Conservation (phyloP, 2,888 invertebrate genomes). For the Troilus luridus region DNA sequence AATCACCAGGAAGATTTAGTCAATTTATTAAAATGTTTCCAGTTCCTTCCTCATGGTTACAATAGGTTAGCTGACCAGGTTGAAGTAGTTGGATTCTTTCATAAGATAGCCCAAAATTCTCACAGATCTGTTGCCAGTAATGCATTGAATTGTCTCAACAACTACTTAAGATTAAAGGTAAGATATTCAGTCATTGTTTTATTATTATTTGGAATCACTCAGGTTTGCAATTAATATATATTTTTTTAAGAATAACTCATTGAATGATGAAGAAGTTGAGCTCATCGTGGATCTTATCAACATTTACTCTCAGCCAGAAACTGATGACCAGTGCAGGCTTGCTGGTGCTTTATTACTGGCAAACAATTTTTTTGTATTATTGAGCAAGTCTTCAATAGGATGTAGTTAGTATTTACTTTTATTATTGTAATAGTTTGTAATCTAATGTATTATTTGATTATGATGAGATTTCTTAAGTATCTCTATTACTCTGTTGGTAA, state of each 20-base stretch:
- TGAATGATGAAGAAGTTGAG: slow-evolving; percentile 34
- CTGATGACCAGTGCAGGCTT: slow-evolving; percentile 58
- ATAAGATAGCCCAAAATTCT: slow-evolving; percentile 46
- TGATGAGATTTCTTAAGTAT: not conserved
- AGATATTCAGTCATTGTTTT: not conserved
- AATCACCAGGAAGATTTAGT: slow-evolving; percentile 59
- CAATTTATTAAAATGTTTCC: slow-evolving; percentile 66
- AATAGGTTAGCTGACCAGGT: slow-evolving; percentile 64
- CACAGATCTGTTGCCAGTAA: slow-evolving; percentile 47
- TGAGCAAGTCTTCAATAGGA: slow-evolving; percentile 28
- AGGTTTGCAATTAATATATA: not conserved
- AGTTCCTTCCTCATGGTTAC: slow-evolving; percentile 69
- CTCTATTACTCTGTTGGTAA: not conserved
- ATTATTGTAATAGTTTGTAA: not conserved
- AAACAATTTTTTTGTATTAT: slow-evolving; percentile 54
- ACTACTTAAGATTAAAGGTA: slow-evolving; percentile 53
- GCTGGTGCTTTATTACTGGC: slow-evolving; percentile 57
- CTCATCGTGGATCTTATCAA: slow-evolving; percentile 55
- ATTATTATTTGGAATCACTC: not conserved
- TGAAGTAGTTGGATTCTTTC: slow-evolving; percentile 67
- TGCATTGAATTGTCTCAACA: slow-evolving; percentile 58
- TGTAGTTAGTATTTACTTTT: slow-evolving; percentile 56
- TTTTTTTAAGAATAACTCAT: slow-evolving; percentile 4
- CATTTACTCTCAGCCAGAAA: slow-evolving; percentile 54
- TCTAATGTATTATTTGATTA: not conserved